These are phyloP conservation scores for Microctenopoma lineatum DNA, from an alignment of 2,797 vertebrate species.

Conservation along the genomic window DNA sequence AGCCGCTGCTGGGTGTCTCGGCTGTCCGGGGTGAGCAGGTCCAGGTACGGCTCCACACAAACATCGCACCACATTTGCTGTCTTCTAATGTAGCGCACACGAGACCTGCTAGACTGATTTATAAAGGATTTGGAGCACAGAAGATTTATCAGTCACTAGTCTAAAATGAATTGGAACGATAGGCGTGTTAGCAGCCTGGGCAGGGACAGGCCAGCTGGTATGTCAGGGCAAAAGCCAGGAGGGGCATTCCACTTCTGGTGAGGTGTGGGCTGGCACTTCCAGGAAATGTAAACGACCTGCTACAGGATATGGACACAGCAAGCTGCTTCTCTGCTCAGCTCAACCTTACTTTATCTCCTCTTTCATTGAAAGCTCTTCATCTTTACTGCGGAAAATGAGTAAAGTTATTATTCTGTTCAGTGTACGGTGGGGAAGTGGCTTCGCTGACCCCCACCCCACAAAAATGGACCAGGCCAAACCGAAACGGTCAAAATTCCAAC, in stretches of 20 bases:
- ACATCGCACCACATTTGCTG: background rate
- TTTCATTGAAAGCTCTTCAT: background rate
- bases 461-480: conserved; percentile 51
- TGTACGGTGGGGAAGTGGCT: background rate
- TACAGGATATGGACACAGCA: conserved; percentile 13
- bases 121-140: conserved; percentile 51
- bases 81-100: background rate
- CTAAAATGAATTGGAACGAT: conserved; percentile 53
- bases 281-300: conserved; percentile 18
- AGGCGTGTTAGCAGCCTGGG: conserved; percentile 49
- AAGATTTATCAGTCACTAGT: conserved; percentile 51
- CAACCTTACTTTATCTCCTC: background rate
- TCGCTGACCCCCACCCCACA: conserved; percentile 24
- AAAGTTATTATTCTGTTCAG: background rate
- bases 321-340: background rate
- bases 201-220: conserved; percentile 65
- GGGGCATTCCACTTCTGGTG: conserved; percentile 45
- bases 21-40: conserved; percentile 84
- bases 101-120: conserved; percentile 15
- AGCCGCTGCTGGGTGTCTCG: conserved; percentile 87
- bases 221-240: conserved; percentile 46
- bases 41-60: conserved; percentile 71
- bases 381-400: background rate
- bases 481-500: conserved; percentile 18
- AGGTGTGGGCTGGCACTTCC: conserved; percentile 16